Conservation (phyloP, 2,797 vertebrate genomes). For the Microctenopoma stevenorrisi region DNA sequence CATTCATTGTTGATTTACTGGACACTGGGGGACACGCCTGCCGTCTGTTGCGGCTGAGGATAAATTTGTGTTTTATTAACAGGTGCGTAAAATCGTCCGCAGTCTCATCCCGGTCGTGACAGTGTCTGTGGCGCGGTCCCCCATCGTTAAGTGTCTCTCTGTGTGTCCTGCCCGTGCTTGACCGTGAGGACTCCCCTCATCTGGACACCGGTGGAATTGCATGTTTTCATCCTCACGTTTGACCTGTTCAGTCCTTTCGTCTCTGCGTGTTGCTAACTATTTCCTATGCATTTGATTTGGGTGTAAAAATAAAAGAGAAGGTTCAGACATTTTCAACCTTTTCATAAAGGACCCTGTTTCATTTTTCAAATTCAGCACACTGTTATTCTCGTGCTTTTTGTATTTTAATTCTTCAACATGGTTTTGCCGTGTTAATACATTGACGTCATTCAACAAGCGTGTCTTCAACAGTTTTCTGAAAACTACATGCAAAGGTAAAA, state of each 20-base stretch:
- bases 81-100: neutral
- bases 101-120: neutral
- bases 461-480: neutral
- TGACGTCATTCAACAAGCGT: neutral
- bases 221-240: constrained; percentile 26
- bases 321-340: neutral
- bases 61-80: neutral
- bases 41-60: constrained; percentile 10
- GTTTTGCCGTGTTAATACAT: no score
- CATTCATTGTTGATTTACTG: neutral
- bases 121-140: constrained; percentile 4
- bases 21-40: neutral
- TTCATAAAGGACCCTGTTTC: neutral
- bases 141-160: neutral
- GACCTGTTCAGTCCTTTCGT: neutral
- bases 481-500: neutral
- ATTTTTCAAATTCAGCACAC: neutral
- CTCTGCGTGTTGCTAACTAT: neutral
- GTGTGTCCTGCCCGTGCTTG: neutral
- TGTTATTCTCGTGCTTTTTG: neutral
- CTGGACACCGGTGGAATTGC: constrained; percentile 78
- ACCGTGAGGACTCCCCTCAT: constrained; percentile 77
- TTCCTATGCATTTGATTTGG: neutral
- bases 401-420: neutral
- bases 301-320: neutral